Conservation (phyloP, 2,888 invertebrate species). For the Eulithis testata region DNA sequence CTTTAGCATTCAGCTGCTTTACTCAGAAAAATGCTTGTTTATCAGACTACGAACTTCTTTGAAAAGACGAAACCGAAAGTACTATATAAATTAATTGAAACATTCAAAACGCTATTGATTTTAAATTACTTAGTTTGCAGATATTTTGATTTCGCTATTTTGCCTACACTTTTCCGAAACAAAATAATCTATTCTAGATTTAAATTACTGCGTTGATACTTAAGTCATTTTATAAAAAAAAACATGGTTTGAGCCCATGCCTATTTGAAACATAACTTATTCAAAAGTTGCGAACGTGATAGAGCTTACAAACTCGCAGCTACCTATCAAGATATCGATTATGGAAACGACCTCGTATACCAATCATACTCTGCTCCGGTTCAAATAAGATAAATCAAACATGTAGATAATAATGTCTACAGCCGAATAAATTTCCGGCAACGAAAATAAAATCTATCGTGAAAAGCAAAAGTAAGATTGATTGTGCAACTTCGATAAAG, state of each 20-base stretch:
- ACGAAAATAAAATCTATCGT: conserved; percentile 68
- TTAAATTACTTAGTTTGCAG: not conserved
- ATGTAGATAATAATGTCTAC: conserved; percentile 57
- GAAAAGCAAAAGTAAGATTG: conserved; percentile 77
- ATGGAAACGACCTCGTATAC: conserved; percentile 42
- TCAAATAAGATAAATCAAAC: conserved; percentile 51
- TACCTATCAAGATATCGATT: conserved; percentile 41
- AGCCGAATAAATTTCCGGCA: conserved; percentile 54
- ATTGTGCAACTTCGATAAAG: conserved; percentile 69
- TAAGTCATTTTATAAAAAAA: conserved; percentile 3
- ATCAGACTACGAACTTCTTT: not conserved
- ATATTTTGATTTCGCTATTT: too few relatives aligned
- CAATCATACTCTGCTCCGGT: conserved; percentile 41
- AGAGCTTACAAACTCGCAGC: conserved; percentile 29
- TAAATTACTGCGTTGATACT: not conserved
- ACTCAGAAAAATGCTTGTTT: not conserved
- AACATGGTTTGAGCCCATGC: conserved; percentile 6
- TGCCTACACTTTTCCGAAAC: too few relatives aligned
- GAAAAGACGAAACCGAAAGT: not conserved
- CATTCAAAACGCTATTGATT: not conserved
- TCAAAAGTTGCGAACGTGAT: conserved; percentile 30
- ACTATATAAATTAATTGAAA: not conserved
- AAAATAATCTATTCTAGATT: too few relatives aligned
- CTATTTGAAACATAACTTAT: conserved; percentile 1
- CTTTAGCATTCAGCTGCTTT: conserved; percentile 9